These are phyloP conservation scores for Xiphorhynchus erythropygius DNA, from an alignment of 2,797 vertebrate species.

Conservation along the genomic window DNA sequence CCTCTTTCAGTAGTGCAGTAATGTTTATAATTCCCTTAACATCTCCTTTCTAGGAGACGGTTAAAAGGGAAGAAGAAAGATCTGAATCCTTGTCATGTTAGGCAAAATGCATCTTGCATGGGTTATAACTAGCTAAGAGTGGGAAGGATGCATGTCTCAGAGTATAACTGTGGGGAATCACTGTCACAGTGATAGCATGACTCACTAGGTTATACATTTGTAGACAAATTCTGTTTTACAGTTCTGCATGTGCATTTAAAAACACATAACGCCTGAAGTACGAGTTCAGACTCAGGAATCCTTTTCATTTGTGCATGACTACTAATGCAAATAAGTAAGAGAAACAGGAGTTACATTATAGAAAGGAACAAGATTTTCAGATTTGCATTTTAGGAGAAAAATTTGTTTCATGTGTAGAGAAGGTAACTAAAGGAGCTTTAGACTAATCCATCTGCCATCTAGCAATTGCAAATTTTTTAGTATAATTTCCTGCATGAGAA, in stretches of 20 bases:
- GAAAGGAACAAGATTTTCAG: not conserved
- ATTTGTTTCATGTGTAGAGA: not conserved
- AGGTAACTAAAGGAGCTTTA: not conserved
- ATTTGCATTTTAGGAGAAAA: not conserved
- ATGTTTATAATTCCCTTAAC: not conserved
- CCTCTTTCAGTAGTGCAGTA: not conserved
- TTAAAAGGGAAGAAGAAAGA: not conserved
- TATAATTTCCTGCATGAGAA: not conserved
- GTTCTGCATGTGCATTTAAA: not conserved
- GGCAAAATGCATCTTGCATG: not conserved
- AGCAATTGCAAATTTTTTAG: not conserved
- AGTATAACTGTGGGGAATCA: not conserved
- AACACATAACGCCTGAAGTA: not conserved
- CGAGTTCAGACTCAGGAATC: not conserved
- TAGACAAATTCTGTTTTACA: not conserved
- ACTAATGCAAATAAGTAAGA: not conserved
- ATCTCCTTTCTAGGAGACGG: not conserved
- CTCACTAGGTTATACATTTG: not conserved
- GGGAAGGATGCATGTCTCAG: not conserved
- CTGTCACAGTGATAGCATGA: not conserved
- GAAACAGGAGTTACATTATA: not conserved
- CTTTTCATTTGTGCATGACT: not conserved
- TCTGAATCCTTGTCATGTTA: not conserved
- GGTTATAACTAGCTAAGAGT: not conserved
- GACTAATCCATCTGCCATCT: not conserved